phyloP scores from a whole-genome alignment of 2,113 vertebrate species.

The Tachysurus vachellii region DNA sequence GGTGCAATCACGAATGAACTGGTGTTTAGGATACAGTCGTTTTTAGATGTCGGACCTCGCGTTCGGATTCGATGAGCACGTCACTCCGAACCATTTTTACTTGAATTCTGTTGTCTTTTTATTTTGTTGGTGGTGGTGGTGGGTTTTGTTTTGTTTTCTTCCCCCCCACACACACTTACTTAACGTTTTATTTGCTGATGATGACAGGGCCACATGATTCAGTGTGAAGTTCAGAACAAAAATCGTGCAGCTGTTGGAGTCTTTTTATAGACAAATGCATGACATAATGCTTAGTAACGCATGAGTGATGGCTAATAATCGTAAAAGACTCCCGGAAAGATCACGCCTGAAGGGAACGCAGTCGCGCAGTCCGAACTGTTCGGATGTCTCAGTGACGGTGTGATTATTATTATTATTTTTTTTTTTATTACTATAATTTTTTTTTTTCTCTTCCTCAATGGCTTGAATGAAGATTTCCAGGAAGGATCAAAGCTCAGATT shows the following conservation, averaged over 20 bases:
- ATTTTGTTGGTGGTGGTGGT: no score
- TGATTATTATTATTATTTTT: background rate
- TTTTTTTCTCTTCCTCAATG: background rate
- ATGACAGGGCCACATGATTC: background rate
- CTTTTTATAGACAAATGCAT: no score
- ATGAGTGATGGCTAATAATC: background rate
- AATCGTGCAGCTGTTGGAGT: background rate
- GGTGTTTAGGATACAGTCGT: background rate
- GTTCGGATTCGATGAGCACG: background rate
- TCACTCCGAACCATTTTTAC: background rate
- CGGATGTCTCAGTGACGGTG: conserved; percentile 31
- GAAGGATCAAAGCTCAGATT: background rate
- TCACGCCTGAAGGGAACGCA: conserved; percentile 35
- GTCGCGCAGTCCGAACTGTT: background rate
- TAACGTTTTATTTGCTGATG: background rate
- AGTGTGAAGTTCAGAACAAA: background rate
- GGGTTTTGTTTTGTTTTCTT: no score
- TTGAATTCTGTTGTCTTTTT: background rate
- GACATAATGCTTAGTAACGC: background rate
- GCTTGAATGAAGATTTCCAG: background rate
- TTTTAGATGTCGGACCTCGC: background rate
- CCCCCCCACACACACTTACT: no score
- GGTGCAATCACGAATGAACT: background rate
- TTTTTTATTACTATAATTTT: no score
- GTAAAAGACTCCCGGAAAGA: background rate